Evolutionary conservation across 1,140 invertebrate genomes (phyloP).

Genomic region (Plutomurus gul): DNA sequence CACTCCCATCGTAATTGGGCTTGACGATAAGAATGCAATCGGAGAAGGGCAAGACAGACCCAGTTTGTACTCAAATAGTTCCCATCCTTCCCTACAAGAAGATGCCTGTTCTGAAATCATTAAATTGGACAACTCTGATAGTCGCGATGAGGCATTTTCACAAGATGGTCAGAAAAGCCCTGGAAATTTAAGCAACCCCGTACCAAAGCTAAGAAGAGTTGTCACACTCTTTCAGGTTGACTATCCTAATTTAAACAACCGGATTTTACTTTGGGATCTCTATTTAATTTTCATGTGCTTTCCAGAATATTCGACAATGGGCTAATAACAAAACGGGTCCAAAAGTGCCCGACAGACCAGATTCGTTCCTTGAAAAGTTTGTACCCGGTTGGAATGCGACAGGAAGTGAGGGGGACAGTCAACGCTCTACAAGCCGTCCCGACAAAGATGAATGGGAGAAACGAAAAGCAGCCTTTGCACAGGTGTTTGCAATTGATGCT

Average conservation of each 20-base stretch:
- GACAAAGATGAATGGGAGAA: slow-evolving; percentile 51
- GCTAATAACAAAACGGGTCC: slow-evolving; percentile 57
- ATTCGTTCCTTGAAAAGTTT: slow-evolving; percentile 64
- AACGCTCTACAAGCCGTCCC: slow-evolving; percentile 53
- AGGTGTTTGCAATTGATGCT: slow-evolving; percentile 65
- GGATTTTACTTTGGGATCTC: background rate
- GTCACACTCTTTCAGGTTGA: slow-evolving; percentile 36
- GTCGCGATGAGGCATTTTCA: background rate
- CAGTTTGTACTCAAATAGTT: slow-evolving; percentile 45
- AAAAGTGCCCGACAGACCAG: slow-evolving; percentile 58
- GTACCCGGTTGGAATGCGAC: slow-evolving; percentile 59
- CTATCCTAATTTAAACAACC: background rate
- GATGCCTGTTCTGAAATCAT: slow-evolving; percentile 55
- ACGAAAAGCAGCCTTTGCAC: background rate
- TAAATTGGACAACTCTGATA: slow-evolving; percentile 41
- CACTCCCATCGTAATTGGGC: background rate
- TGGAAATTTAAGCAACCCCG: background rate
- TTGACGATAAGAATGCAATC: background rate
- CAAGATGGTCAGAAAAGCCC: background rate
- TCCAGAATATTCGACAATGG: slow-evolving; percentile 60
- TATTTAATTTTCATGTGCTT: slow-evolving; percentile 13
- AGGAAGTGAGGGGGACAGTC: slow-evolving; percentile 51
- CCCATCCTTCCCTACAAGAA: slow-evolving; percentile 53
- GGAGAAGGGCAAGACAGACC: background rate
- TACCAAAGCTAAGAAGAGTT: slow-evolving; percentile 15